Percentiles rank a stretch among this genome's conserved stretches.
Evolutionary conservation across 30 jellyfish, hydroid and myxozoan genomes (phyloP).

Genomic region (Pseudorhiza aurosa): DNA sequence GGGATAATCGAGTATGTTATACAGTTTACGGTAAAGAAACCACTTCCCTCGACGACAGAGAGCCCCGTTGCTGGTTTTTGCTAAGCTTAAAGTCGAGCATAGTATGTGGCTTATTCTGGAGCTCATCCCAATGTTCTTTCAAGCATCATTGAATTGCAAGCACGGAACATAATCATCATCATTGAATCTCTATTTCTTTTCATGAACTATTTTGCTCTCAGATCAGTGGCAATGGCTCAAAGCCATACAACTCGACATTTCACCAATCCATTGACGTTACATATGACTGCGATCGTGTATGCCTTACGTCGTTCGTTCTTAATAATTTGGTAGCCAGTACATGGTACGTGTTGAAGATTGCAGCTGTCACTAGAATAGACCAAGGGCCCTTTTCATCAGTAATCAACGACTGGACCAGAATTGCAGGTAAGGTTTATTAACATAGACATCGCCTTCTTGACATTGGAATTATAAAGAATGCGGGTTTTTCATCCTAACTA

Average conservation of each 20-base stretch:
- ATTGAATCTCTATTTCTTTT: not conserved
- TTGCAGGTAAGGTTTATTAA: slow-evolving; percentile 39
- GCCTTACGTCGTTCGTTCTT: slow-evolving; percentile 1
- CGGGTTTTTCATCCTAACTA: too few species aligned
- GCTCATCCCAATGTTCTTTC: too few species aligned
- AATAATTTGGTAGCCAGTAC: slow-evolving; percentile 35
- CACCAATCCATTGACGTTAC: not conserved
- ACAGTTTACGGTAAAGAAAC: too few species aligned
- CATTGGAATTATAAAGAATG: not conserved
- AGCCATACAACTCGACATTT: slow-evolving; percentile 52
- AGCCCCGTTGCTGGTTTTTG: too few species aligned
- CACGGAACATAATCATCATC: too few species aligned
- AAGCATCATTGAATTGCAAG: too few species aligned
- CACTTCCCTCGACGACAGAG: too few species aligned
- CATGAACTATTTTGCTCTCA: not conserved
- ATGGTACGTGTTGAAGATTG: slow-evolving; percentile 18
- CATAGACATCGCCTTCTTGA: not conserved
- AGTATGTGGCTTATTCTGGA: too few species aligned
- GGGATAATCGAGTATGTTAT: too few species aligned
- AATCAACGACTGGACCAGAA: slow-evolving; percentile 18
- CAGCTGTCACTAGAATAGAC: slow-evolving; percentile 60
- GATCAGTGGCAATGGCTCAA: slow-evolving; percentile 49
- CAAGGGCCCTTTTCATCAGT: slow-evolving; percentile 38
- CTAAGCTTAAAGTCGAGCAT: too few species aligned
- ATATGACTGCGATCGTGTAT: slow-evolving; percentile 1